A percentile compares a stretch with the other conserved stretches of the same genome.
These are phyloP conservation scores for Triplophysa rosa DNA, from an alignment of 2,113 vertebrate species.

Conservation along the genomic window DNA sequence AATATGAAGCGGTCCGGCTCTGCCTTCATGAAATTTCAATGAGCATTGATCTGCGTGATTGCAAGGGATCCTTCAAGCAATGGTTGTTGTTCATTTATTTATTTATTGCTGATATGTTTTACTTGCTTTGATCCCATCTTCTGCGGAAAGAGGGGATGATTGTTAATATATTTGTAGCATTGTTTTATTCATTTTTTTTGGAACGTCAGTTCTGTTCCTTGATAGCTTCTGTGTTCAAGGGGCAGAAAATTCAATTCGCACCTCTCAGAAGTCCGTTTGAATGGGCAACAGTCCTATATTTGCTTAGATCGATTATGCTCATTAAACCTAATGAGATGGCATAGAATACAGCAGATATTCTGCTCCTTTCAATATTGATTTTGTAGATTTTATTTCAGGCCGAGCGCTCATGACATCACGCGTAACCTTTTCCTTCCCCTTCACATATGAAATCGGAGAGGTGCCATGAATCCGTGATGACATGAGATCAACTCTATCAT, in stretches of 20 bases:
- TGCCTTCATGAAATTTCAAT: slow-evolving; percentile 86
- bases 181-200: background rate
- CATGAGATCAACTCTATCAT: slow-evolving; percentile 29
- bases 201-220: slow-evolving; percentile 4
- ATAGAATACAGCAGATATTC: slow-evolving; percentile 38
- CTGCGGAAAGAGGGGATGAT: slow-evolving; percentile 2
- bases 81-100: slow-evolving; percentile 55
- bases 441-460: slow-evolving; percentile 41
- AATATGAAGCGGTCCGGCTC: slow-evolving; percentile 76
- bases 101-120: slow-evolving; percentile 53
- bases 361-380: slow-evolving; percentile 53
- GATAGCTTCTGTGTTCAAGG: slow-evolving; percentile 39
- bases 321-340: slow-evolving; percentile 46
- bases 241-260: slow-evolving; percentile 39
- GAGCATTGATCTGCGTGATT: slow-evolving; percentile 81
- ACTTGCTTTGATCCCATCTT: slow-evolving; percentile 45
- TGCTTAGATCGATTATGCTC: slow-evolving; percentile 45
- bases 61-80: slow-evolving; percentile 67
- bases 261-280: slow-evolving; percentile 14
- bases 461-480: background rate
- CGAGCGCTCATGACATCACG: slow-evolving; percentile 48
- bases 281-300: slow-evolving; percentile 38
- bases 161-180: slow-evolving; percentile 36
- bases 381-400: slow-evolving; percentile 50
- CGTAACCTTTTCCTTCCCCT: slow-evolving; percentile 41